Evolutionary conservation across 2,113 vertebrate genomes (phyloP).

Genomic region (Bos javanicus): DNA sequence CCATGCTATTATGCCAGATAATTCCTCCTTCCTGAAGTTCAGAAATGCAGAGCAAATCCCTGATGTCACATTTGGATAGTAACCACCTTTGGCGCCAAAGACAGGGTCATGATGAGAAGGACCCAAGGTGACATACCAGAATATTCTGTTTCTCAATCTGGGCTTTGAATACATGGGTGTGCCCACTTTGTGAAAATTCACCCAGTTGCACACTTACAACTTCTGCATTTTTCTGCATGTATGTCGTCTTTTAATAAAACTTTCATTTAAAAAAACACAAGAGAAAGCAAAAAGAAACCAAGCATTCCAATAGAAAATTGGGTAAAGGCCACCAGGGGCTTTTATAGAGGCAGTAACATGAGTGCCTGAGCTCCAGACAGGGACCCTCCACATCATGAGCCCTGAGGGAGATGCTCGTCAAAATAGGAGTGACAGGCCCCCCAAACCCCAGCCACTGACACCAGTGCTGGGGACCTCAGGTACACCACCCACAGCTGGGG

Average conservation of each 20-base stretch:
- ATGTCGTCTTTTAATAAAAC: background rate
- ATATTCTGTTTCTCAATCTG: background rate
- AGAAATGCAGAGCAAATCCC: background rate
- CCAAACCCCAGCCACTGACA: background rate
- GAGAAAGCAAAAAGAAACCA: background rate
- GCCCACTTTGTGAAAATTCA: background rate
- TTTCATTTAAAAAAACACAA: background rate
- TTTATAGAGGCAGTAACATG: accelerated
- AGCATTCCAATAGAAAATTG: background rate
- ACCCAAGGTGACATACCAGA: background rate
- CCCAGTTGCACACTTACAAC: accelerated
- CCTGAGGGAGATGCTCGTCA: background rate
- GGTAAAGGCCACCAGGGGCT: background rate
- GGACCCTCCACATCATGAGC: accelerated
- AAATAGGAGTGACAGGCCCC: too few species aligned
- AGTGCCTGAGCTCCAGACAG: accelerated
- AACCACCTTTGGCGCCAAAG: background rate
- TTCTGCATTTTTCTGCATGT: background rate
- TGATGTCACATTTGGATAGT: accelerated
- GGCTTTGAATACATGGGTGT: accelerated
- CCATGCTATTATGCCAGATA: accelerated
- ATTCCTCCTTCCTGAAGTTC: background rate
- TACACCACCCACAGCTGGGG: background rate
- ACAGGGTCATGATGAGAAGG: accelerated
- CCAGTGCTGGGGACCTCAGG: background rate